Conservation (phyloP, 2,113 vertebrate species). For the Salvelinus namaycush region DNA sequence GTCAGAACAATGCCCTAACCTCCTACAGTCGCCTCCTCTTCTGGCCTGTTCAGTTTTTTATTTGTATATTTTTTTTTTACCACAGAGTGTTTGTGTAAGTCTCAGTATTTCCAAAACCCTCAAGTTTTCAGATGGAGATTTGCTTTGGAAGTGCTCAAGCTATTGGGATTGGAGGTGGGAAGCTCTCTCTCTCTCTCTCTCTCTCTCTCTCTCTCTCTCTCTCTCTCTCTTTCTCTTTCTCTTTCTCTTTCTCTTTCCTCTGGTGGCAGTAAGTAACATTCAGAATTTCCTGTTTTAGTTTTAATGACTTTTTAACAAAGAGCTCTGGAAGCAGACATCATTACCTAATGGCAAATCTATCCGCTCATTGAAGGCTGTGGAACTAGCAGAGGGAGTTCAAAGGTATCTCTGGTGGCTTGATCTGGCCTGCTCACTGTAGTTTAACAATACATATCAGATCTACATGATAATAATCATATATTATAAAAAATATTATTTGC, state of each 20-base stretch:
- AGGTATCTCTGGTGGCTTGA: not conserved
- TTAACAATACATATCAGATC: too few relatives aligned
- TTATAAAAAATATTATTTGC: too few relatives aligned
- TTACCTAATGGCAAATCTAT: slow-evolving; percentile 24
- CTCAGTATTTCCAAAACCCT: not conserved
- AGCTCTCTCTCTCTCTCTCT: not conserved
- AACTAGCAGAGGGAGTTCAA: not conserved
- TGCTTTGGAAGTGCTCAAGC: not conserved
- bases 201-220: not conserved
- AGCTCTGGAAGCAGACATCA: not conserved
- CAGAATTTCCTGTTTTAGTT: slow-evolving; percentile 20
- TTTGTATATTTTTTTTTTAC: too few relatives aligned
- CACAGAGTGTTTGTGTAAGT: too few relatives aligned
- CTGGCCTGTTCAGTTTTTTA: not conserved
- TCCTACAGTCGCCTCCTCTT: not conserved
- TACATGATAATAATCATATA: too few relatives aligned
- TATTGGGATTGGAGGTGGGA: not conserved
- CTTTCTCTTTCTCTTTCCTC: not conserved
- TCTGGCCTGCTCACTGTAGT: not conserved
- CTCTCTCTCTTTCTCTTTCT: not conserved
- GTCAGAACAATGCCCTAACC: not conserved
- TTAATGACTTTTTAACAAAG: slow-evolving; percentile 13
- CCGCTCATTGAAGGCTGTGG: slow-evolving; percentile 9
- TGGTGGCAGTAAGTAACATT: not conserved
- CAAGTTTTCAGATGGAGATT: not conserved